Evolutionary conservation across 35 echinoderm and acorn worm genomes (phyloP).

Genomic region (Anneissia japonica): DNA sequence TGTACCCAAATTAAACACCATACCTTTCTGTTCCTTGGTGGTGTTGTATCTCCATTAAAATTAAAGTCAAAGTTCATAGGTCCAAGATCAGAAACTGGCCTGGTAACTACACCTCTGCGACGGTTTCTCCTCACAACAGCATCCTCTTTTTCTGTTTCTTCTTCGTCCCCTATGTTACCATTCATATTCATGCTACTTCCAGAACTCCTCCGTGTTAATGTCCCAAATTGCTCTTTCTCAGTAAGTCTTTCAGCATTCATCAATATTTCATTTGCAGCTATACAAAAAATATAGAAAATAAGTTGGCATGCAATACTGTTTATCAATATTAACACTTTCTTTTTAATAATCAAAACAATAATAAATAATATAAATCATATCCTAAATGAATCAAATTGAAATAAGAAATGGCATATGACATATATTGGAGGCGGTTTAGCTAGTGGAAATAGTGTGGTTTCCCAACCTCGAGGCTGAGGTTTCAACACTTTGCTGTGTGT

Average conservation of each 20-base stretch:
- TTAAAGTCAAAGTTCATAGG: not conserved
- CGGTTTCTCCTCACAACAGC: not conserved
- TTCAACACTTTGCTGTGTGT: too few species aligned
- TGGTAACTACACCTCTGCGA: not conserved
- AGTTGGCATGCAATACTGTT: too few species aligned
- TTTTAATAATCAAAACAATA: too few species aligned
- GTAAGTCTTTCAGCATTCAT: not conserved
- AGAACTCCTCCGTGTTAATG: not conserved
- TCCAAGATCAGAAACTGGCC: not conserved
- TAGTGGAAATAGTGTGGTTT: too few species aligned
- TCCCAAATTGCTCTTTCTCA: not conserved
- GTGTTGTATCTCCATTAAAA: not conserved
- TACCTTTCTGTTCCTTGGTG: not conserved
- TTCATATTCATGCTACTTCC: not conserved
- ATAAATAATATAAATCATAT: too few species aligned
- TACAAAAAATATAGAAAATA: too few species aligned
- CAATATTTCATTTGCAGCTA: not conserved
- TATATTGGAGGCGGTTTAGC: too few species aligned
- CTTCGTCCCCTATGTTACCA: not conserved
- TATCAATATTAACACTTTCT: too few species aligned
- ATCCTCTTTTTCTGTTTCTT: not conserved
- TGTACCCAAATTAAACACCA: too few species aligned
- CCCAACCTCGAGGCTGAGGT: too few species aligned
- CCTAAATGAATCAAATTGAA: too few species aligned
- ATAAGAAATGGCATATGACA: too few species aligned